phyloP scores from a whole-genome alignment of 2,797 vertebrate species.

The Dryobates pubescens region DNA sequence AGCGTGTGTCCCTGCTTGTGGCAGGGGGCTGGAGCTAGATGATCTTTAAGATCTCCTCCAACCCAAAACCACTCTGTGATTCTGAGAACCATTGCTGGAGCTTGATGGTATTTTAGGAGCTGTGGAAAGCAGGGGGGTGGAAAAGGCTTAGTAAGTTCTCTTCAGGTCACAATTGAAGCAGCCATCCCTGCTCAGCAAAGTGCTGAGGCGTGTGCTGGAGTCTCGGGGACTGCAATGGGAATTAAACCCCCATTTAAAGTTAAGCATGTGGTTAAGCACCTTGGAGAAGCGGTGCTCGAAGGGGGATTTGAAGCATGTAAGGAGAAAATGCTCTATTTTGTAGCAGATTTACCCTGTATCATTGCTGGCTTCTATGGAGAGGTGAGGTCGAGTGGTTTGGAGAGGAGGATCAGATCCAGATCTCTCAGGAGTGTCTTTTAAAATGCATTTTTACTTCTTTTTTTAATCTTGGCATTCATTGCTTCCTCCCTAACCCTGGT shows the following conservation, averaged over 20 bases:
- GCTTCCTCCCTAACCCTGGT: background rate
- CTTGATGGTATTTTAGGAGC: background rate
- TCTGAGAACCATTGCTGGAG: accelerated
- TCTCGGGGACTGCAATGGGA: background rate
- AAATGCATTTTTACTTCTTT: no score
- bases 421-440: background rate
- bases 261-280: background rate
- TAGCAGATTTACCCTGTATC: background rate
- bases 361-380: background rate
- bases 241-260: constrained; percentile 10
- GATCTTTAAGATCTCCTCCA: no score
- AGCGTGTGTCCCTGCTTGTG: no score
- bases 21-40: no score
- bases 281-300: background rate
- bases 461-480: background rate
- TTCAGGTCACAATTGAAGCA: background rate
- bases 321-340: background rate
- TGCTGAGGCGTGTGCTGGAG: background rate
- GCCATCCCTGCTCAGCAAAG: constrained; percentile 2
- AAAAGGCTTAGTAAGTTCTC: background rate
- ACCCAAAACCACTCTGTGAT: no score
- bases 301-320: background rate
- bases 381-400: background rate
- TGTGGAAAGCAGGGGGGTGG: background rate
- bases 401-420: background rate